These are phyloP conservation scores for Tolmerus cingulatus DNA, from an alignment of 2,888 invertebrate species.

Conservation along the genomic window DNA sequence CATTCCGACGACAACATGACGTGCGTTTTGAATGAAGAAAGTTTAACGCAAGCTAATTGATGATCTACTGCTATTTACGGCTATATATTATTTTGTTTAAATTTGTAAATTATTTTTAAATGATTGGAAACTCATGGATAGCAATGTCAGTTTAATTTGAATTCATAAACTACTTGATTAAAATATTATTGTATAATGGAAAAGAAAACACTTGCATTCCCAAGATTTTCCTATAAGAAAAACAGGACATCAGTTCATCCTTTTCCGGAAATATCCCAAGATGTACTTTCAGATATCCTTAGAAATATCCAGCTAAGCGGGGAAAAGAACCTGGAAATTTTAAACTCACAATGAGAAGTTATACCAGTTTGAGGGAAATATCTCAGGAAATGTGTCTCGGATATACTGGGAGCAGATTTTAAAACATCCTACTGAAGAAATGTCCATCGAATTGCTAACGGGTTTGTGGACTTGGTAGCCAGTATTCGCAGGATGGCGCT, in stretches of 20 bases:
- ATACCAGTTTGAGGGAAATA: not conserved
- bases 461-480: not conserved
- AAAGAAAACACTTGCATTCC: too few species aligned
- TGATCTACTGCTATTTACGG: too few species aligned
- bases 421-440: not conserved
- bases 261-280: not conserved
- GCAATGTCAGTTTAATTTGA: too few species aligned
- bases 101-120: too few species aligned
- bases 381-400: not conserved
- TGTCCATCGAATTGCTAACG: not conserved
- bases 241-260: not conserved
- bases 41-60: too few species aligned
- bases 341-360: not conserved
- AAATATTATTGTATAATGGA: too few species aligned
- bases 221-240: not conserved
- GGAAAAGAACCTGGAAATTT: not conserved
- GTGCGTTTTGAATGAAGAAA: not conserved
- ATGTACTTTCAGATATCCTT: not conserved
- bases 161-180: too few species aligned
- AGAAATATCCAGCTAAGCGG: not conserved
- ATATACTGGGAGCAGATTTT: not conserved
- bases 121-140: too few species aligned
- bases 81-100: too few species aligned
- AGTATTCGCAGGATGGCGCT: not conserved
- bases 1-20: too few species aligned